Percentiles rank a stretch among this genome's conserved stretches.
phyloP scores from a whole-genome alignment of 2,797 vertebrate genomes.

The Scolopax bukidnonensis region DNA sequence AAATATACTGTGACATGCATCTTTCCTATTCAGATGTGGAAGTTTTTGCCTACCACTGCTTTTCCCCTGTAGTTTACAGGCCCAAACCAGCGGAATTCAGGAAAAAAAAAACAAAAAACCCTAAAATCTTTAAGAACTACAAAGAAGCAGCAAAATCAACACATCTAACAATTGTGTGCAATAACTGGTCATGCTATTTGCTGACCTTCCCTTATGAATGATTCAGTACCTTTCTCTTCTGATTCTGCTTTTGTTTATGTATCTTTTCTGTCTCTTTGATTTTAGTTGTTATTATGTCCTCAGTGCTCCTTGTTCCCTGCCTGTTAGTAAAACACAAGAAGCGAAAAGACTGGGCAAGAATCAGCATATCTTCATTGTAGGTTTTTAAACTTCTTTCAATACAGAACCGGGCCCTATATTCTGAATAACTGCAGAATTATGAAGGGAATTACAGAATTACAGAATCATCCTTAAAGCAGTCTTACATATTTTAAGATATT shows the following conservation, averaged over 20 bases:
- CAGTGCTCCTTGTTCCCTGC: not conserved
- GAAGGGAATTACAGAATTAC: not conserved
- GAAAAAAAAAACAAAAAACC: not conserved
- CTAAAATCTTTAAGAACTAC: not conserved
- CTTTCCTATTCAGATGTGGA: constrained; percentile 40
- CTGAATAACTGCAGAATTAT: not conserved
- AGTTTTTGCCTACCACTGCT: constrained; percentile 42
- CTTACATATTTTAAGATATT: not conserved
- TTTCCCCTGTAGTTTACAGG: constrained; percentile 2
- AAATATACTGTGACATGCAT: constrained; percentile 53
- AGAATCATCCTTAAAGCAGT: not conserved
- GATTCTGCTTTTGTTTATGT: not conserved
- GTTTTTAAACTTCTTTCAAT: not conserved
- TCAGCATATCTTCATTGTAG: not conserved
- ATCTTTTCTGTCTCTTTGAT: not conserved
- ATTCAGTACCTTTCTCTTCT: constrained; percentile 15
- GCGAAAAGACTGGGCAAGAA: not conserved
- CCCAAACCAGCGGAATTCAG: constrained; percentile 12
- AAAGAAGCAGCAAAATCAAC: not conserved
- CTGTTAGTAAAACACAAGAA: constrained; percentile 5
- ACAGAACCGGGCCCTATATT: not conserved
- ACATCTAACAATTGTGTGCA: not conserved
- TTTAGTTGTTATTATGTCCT: not conserved
- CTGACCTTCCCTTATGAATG: not conserved
- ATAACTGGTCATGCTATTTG: not conserved